Evolutionary conservation across 2,113 vertebrate genomes (phyloP), one percentile per base, ranked within the genome.

Genomic region (Corynorhinus townsendii): DNA sequence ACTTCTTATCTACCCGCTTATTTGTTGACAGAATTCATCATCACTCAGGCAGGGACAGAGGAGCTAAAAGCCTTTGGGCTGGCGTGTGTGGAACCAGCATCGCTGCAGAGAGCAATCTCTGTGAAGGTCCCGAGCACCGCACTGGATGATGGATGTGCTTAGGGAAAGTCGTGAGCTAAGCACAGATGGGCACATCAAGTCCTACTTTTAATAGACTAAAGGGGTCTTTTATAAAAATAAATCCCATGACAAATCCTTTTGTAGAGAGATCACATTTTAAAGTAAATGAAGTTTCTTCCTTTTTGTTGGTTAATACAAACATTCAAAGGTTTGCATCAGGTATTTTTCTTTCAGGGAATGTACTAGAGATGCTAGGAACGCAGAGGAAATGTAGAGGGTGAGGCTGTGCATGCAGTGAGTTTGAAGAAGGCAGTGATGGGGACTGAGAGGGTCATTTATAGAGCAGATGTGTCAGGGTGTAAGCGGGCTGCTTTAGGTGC

Each of bases 291-390:
- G 49, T 24, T 38, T 80, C 49, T 79, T 71, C 62, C 40, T 69
- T 75, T 92, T 59, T 62, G 71, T 89, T 49, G 59, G 4, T 71
- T 75, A 20, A 28, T 40, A 16, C 56, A 38, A 52, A 28, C 11
- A 7, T 59, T 62, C 45, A 28, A 20, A 9, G 33, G 19, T 72
- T 84, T 49, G 66, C 40, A 81, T 33, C 62, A 59, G 45, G 1
- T 22, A 4, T 38, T 84, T 66, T 56, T 77, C 56, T 35, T 77
- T 3, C 10, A 16, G 64, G 81, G 54, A 54, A 54, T 19, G 17
- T 33, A 14, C 43, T 47, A 22, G 43, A 40, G 20, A 47, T 7
- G 43, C 49, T 4, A 26, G 66, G n/a, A 45, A 24, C 0, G 0
- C 33, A 24, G 26, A 66, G 40, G 16, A 14, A 19, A 3, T 19